Percentiles rank a stretch among this genome's conserved stretches.
Conservation (phyloP, 2,797 vertebrate species). For the Lithobates sylvaticus region DNA sequence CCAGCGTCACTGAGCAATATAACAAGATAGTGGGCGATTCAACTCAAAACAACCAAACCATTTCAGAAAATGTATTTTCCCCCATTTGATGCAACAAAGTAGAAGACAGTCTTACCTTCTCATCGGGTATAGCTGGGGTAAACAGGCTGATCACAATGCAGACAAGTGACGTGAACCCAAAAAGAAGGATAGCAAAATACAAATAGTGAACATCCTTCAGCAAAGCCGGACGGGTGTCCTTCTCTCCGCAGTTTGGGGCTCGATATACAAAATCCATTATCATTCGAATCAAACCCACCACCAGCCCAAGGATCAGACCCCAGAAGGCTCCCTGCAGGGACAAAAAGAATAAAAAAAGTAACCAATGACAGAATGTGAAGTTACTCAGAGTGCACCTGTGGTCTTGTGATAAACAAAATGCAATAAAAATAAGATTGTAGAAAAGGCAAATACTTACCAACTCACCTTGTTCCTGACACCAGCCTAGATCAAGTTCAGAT, state of each 20-base stretch:
- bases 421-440: too few species aligned
- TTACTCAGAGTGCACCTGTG: too few species aligned
- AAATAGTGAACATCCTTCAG: slow-evolving; percentile 91
- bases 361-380: not conserved
- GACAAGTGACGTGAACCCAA: slow-evolving; percentile 76
- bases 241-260: slow-evolving; percentile 84
- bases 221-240: slow-evolving; percentile 82
- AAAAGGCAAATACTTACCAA: too few species aligned
- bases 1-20: too few species aligned
- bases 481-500: too few species aligned
- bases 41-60: too few species aligned
- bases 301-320: slow-evolving; percentile 88
- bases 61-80: too few species aligned
- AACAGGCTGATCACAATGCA: slow-evolving; percentile 82
- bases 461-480: too few species aligned
- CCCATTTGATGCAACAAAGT: too few species aligned
- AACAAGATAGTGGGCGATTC: too few species aligned
- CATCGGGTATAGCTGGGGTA: slow-evolving; percentile 82
- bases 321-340: slow-evolving; percentile 91
- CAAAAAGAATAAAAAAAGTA: slow-evolving; percentile 30
- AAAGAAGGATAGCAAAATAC: slow-evolving; percentile 92
- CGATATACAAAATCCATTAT: slow-evolving; percentile 85
- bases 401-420: not conserved
- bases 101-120: slow-evolving; percentile 79
- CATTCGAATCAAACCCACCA: slow-evolving; percentile 84